A percentile compares a stretch with the other conserved stretches of the same genome.
Evolutionary conservation across 2,113 vertebrate genomes (phyloP).

Genomic region (Sorex fumeus): DNA sequence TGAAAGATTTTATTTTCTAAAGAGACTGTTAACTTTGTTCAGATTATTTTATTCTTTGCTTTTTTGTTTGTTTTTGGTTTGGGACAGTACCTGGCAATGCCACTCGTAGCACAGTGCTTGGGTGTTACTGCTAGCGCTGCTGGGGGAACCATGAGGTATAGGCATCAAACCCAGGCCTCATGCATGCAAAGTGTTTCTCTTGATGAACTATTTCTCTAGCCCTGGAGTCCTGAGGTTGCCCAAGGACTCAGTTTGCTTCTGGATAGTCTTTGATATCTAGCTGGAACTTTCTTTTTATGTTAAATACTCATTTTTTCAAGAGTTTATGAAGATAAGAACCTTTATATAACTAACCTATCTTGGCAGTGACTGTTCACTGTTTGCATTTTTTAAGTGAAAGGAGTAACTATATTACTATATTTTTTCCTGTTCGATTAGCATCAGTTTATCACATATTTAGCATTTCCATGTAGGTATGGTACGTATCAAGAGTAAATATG

Average conservation of each 20-base stretch:
- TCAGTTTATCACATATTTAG: neutral
- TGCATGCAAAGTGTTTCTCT: no score
- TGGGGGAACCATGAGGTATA: no score
- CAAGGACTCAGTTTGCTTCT: neutral
- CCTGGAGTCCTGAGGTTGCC: no score
- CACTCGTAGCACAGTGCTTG: neutral
- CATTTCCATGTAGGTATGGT: neutral
- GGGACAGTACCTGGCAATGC: neutral
- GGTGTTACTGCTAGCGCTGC: neutral
- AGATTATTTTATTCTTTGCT: neutral
- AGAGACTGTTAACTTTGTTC: neutral
- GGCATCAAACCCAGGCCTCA: no score
- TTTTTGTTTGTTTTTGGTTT: no score
- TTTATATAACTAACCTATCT: conserved; percentile 14
- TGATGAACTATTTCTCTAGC: no score
- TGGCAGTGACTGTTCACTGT: conserved; percentile 14
- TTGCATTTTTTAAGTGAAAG: neutral
- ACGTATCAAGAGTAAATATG: neutral
- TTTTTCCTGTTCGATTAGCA: conserved; percentile 18
- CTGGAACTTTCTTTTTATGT: neutral
- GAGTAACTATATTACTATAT: neutral
- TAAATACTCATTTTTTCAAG: conserved; percentile 31
- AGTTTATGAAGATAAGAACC: conserved; percentile 5
- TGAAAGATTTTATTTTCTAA: neutral
- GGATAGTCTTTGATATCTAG: neutral